Evolutionary conservation across 2,888 invertebrate species (phyloP).

Genomic region (Ochropleura plecta): DNA sequence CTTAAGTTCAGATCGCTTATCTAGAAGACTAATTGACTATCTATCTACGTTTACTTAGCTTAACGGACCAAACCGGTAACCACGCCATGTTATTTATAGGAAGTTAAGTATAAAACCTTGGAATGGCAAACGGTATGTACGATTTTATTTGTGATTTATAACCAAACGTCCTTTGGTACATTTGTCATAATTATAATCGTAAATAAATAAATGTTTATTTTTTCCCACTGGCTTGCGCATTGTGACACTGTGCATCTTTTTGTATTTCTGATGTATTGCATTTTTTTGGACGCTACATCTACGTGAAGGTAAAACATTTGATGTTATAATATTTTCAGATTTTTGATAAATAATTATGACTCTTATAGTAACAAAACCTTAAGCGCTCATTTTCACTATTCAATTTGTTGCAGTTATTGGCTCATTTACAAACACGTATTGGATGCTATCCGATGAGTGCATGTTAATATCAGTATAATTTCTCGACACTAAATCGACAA

Average conservation of each 20-base stretch:
- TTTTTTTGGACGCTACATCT: not conserved
- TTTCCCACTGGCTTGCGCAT: conserved; percentile 16
- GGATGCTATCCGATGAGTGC: conserved; percentile 43
- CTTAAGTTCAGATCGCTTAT: conserved; percentile 76
- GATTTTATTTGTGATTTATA: conserved; percentile 78
- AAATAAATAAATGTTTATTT: conserved; percentile 51
- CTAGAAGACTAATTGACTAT: conserved; percentile 81
- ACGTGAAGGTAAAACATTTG: not conserved
- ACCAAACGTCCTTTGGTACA: conserved; percentile 67
- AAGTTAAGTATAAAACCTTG: conserved; percentile 78
- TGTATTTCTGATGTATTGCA: not conserved
- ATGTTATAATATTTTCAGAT: not conserved
- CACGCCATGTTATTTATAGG: conserved; percentile 72
- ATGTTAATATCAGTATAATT: conserved; percentile 59
- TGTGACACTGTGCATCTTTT: conserved; percentile 27
- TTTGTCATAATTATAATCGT: conserved; percentile 75
- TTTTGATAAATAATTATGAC: conserved; percentile 5
- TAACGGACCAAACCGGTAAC: conserved; percentile 76
- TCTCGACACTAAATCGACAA: conserved; percentile 55
- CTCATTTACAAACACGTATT: conserved; percentile 43
- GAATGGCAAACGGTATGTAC: conserved; percentile 77
- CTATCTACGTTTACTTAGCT: conserved; percentile 75
- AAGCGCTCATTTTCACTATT: not conserved
- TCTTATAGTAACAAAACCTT: not conserved
- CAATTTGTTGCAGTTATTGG: conserved; percentile 35